phyloP scores from a whole-genome alignment of 1,140 invertebrate species.

The Euschistus heros region DNA sequence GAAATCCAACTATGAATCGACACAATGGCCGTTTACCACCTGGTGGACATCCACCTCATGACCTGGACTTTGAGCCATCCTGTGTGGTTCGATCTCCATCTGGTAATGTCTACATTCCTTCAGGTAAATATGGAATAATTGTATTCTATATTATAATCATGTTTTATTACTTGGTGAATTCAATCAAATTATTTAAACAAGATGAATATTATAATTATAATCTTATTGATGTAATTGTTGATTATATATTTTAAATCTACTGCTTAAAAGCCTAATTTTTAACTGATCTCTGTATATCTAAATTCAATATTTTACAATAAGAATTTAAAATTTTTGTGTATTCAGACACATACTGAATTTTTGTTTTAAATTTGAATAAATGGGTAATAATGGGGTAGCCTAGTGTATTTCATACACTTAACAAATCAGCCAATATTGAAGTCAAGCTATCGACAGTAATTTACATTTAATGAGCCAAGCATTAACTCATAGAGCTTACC shows the following conservation, averaged over 20 bases:
- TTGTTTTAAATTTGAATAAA: too few relatives aligned
- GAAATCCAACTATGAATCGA: slow-evolving; percentile 68
- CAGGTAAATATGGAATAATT: slow-evolving; percentile 43
- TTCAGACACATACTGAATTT: too few relatives aligned
- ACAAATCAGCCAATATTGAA: too few relatives aligned
- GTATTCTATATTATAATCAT: neutral
- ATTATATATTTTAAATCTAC: neutral
- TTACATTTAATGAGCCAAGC: too few relatives aligned
- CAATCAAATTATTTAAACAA: neutral
- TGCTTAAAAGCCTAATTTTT: too few relatives aligned
- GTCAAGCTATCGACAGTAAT: too few relatives aligned
- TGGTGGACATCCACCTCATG: slow-evolving; percentile 36
- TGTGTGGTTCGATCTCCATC: slow-evolving; percentile 81
- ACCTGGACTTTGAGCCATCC: slow-evolving; percentile 76
- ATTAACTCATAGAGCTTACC: too few relatives aligned
- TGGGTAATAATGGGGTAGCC: too few relatives aligned
- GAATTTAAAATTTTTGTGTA: too few relatives aligned
- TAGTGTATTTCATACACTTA: too few relatives aligned
- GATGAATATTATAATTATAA: neutral
- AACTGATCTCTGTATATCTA: too few relatives aligned
- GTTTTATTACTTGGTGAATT: neutral
- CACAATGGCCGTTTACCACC: slow-evolving; percentile 70
- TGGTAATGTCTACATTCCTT: slow-evolving; percentile 86
- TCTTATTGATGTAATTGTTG: neutral
- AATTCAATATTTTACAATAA: too few relatives aligned